Evolutionary conservation across 1,140 invertebrate genomes (phyloP), one percentile per base, ranked within the genome.

Genomic region (Drosophila arawakana): DNA sequence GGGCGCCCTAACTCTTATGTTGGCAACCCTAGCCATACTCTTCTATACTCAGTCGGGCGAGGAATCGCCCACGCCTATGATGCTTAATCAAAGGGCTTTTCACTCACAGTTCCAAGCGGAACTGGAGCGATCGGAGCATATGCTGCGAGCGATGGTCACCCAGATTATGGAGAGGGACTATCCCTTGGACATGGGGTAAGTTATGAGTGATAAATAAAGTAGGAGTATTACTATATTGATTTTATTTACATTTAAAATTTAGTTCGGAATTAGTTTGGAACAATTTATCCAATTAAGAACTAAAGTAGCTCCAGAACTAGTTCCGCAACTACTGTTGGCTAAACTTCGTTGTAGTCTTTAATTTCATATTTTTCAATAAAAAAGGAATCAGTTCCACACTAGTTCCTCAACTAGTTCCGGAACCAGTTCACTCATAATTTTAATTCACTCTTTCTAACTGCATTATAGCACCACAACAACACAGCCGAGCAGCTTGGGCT

Each of bases 1-100:
- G 54, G 90, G 82, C 1, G 83, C 85, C 11, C 74, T 91, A 8
- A 81, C 85, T 3, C 70, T 91, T 0, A 78, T 91, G 59, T 34
- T 91, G 70, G 90, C 90, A 50, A 88, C 80, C 13, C 72, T 91
- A 2, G 59, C 85, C 6, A 81, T 91, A 11, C 72, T 91, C 8
- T 91, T 91, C 61, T 91, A 91, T 21, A 86, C 59, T 7, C 88
- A 75, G 35, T 55, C 62, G 49, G 30, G 30, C 37, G 61, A 76
- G 9, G 43, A 55, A 10, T n/a, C 59, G 15, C 18, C 47, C 5
- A 18, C 35, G n/a, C 7, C 58, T 0, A 11, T 37, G 1, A 8
- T 57, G 25, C 62, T 39, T 2, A 8, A 41, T 9, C 50, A 37
- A 8, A 34, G 63, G 0, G 58, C 65, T 0, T 88, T 80, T 10